phyloP scores from a whole-genome alignment of 2,888 invertebrate species.

The Stenoptilia bipunctidactyla region DNA sequence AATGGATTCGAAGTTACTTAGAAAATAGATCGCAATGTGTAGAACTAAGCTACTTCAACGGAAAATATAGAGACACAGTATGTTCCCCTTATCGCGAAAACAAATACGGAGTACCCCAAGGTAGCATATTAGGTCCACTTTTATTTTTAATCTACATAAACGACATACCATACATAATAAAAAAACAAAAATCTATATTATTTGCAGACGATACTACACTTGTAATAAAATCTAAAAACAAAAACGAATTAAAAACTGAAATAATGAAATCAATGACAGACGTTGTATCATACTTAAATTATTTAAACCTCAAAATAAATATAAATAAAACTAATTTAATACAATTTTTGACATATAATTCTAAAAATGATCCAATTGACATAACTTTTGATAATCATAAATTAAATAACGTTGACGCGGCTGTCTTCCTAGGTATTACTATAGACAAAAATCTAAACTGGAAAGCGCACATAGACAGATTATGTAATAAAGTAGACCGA shows the following conservation, averaged over 20 bases:
- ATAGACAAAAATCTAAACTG: background rate
- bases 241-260: background rate
- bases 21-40: background rate
- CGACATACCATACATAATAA: background rate
- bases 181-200: background rate
- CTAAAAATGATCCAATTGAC: background rate
- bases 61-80: background rate
- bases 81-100: background rate
- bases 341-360: background rate
- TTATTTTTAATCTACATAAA: conserved; percentile 1
- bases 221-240: background rate
- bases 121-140: background rate
- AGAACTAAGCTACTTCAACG: background rate
- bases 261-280: background rate
- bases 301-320: background rate
- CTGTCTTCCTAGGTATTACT: background rate
- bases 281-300: background rate
- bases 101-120: background rate
- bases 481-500: background rate
- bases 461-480: background rate
- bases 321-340: background rate
- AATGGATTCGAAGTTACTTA: background rate
- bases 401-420: background rate
- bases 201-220: background rate
- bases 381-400: background rate